These are phyloP conservation scores for Cheumatopsyche charites DNA, from an alignment of 1,140 invertebrate species.

Conservation along the genomic window DNA sequence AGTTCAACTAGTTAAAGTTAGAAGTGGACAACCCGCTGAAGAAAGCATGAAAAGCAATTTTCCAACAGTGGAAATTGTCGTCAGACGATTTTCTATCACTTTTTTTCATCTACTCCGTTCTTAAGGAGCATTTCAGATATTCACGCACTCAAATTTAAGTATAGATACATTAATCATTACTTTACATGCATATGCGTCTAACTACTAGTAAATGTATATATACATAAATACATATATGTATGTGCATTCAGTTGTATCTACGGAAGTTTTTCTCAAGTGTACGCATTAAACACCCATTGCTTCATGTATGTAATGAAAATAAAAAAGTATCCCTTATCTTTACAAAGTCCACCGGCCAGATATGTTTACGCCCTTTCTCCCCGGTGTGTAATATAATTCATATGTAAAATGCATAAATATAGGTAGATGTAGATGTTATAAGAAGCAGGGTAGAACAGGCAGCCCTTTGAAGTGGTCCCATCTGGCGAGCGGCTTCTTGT, in stretches of 20 bases:
- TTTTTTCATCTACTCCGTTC: neutral
- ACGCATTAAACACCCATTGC: neutral
- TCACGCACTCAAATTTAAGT: no score
- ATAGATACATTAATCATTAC: no score
- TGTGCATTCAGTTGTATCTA: no score
- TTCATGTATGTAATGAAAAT: neutral
- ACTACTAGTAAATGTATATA: no score
- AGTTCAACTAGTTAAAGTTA: constrained; percentile 42
- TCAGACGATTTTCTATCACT: neutral
- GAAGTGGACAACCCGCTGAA: constrained; percentile 37
- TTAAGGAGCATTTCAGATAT: neutral
- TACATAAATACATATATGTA: no score
- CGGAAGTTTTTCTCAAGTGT: neutral
- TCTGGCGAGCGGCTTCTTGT: constrained; percentile 42
- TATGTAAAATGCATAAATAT: no score
- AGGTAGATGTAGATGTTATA: neutral
- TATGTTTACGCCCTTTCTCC: constrained; percentile 19
- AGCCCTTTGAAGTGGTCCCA: constrained; percentile 46
- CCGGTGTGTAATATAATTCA: neutral
- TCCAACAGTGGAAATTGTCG: constrained; percentile 9
- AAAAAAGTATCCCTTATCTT: neutral
- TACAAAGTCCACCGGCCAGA: neutral
- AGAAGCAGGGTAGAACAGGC: neutral
- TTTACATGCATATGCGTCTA: no score
- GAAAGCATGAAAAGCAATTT: constrained; percentile 35